phyloP scores from a whole-genome alignment of 2,888 invertebrate species.

The Perizoma flavofasciatum region DNA sequence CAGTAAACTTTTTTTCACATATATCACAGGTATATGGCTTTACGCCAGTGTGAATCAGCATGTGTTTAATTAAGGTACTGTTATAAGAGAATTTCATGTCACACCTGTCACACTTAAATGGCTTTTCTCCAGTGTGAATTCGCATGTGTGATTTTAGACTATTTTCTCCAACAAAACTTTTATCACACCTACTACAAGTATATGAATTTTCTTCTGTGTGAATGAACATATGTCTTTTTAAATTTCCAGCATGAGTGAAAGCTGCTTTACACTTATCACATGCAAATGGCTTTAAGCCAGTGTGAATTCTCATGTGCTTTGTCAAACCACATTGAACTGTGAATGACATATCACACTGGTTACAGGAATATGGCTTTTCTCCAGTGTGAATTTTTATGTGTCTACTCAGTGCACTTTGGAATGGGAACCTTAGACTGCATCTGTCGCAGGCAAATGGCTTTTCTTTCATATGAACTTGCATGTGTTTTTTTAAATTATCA shows the following conservation, averaged over 20 bases:
- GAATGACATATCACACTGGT: neutral
- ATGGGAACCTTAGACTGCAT: constrained; percentile 1
- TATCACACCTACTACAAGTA: neutral
- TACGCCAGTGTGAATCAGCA: neutral
- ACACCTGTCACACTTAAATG: constrained; percentile 1
- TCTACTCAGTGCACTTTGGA: neutral
- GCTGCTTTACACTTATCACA: constrained; percentile 4
- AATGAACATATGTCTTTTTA: neutral
- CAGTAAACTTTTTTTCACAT: too few relatives aligned
- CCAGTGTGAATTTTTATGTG: constrained; percentile 5
- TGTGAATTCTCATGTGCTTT: constrained; percentile 9
- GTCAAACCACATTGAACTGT: neutral
- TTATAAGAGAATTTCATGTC: neutral
- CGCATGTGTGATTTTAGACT: constrained; percentile 1
- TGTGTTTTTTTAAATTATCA: constrained; percentile 2
- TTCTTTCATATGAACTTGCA: neutral
- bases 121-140: constrained; percentile 3
- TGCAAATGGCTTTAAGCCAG: neutral
- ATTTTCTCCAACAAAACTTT: neutral
- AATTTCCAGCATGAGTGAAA: constrained; percentile 2
- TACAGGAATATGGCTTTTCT: neutral
- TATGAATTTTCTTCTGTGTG: constrained; percentile 4
- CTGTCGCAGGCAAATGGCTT: neutral
- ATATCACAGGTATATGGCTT: neutral
- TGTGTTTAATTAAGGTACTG: neutral